Conservation (phyloP, 2,888 invertebrate species). For the Melipona beecheii region DNA sequence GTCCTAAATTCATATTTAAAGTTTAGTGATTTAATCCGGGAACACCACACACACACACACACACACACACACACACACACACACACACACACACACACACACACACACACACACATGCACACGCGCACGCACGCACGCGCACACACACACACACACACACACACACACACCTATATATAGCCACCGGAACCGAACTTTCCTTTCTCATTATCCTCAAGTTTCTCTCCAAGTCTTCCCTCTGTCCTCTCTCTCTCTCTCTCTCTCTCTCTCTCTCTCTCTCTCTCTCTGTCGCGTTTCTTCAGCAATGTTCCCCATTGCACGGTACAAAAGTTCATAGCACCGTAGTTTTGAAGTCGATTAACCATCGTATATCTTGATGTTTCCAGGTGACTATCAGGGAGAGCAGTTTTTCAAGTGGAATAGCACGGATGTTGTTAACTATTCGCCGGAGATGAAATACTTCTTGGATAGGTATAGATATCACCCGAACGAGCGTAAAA, state of each 20-base stretch:
- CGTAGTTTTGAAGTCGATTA: constrained; percentile 38
- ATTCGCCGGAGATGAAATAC: constrained; percentile 29
- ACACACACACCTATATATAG: no score
- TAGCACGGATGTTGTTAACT: neutral
- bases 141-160: no score
- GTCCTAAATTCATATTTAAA: no score
- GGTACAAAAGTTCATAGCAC: constrained; percentile 14
- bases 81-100: no score
- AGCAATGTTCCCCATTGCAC: constrained; percentile 43
- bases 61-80: no score
- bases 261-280: neutral
- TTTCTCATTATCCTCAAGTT: no score
- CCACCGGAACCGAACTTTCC: neutral
- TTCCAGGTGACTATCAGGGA: constrained; percentile 58
- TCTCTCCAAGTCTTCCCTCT: neutral
- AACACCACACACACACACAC: no score
- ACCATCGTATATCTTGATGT: constrained; percentile 57
- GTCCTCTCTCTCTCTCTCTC: neutral
- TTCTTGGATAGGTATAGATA: constrained; percentile 61
- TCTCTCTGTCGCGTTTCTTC: neutral
- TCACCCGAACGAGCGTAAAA: constrained; percentile 72
- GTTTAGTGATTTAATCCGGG: no score
- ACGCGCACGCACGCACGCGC: rapidly evolving
- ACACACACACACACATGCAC: no score
- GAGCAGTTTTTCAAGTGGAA: constrained; percentile 41